Conservation (phyloP, 2,888 invertebrate genomes). For the Hyalella azteca region DNA sequence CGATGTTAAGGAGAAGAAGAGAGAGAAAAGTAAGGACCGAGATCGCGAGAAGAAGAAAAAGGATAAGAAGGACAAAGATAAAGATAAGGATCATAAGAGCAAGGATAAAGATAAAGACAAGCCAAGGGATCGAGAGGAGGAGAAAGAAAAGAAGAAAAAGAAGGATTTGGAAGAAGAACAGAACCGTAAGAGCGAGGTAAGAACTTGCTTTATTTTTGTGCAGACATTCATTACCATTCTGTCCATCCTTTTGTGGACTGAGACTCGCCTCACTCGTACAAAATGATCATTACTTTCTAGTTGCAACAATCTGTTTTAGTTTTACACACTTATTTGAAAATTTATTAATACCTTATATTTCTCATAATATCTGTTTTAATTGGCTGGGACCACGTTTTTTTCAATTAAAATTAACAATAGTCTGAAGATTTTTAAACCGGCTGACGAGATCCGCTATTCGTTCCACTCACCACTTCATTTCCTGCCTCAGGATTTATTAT, state of each 20-base stretch:
- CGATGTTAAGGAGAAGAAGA: slow-evolving; percentile 66
- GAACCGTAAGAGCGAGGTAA: slow-evolving; percentile 60
- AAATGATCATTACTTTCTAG: too few relatives aligned
- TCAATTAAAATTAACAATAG: too few relatives aligned
- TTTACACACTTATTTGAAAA: too few relatives aligned
- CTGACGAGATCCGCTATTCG: too few relatives aligned
- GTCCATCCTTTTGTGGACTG: not conserved
- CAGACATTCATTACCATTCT: not conserved
- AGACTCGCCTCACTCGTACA: too few relatives aligned
- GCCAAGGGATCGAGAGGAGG: slow-evolving; percentile 33
- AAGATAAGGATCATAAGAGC: slow-evolving; percentile 50
- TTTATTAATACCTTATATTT: too few relatives aligned
- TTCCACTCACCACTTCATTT: too few relatives aligned
- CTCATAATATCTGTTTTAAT: too few relatives aligned
- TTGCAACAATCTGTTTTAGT: too few relatives aligned
- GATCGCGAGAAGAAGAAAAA: slow-evolving; percentile 48
- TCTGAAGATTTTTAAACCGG: too few relatives aligned
- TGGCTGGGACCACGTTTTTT: too few relatives aligned
- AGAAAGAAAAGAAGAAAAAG: slow-evolving; percentile 62
- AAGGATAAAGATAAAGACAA: slow-evolving; percentile 49
- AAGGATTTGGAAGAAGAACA: slow-evolving; percentile 75
- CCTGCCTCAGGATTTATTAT: too few relatives aligned
- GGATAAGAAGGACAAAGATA: slow-evolving; percentile 68
- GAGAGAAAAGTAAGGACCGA: slow-evolving; percentile 48
- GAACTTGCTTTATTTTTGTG: slow-evolving; percentile 59